These are phyloP conservation scores for Holotrichia oblita DNA, from an alignment of 1,140 invertebrate genomes.

Conservation along the genomic window DNA sequence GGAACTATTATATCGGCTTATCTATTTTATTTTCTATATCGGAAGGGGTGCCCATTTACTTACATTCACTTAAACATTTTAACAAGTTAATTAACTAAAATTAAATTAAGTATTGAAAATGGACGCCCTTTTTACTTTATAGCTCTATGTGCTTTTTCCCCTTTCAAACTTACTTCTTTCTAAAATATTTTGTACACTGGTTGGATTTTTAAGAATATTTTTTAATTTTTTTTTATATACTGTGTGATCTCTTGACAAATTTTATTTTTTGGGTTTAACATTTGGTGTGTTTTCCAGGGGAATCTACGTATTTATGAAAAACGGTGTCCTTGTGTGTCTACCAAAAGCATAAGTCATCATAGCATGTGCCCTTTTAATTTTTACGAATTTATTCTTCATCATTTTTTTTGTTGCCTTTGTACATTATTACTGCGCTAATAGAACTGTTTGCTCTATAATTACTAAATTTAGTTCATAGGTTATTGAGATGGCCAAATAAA, in stretches of 20 bases:
- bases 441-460: neutral
- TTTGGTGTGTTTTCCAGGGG: conserved; percentile 56
- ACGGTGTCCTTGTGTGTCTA: conserved; percentile 15
- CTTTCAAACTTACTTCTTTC: neutral
- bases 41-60: no score
- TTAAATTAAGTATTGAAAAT: neutral
- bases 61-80: no score
- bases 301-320: conserved; percentile 59
- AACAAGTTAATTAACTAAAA: no score
- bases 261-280: conserved; percentile 34
- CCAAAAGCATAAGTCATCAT: conserved; percentile 36
- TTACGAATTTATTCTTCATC: conserved; percentile 21
- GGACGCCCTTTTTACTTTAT: neutral
- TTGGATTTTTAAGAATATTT: neutral
- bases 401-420: conserved; percentile 12
- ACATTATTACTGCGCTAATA: conserved; percentile 8
- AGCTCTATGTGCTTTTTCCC: neutral
- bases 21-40: no score
- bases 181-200: neutral
- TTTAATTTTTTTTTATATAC: conserved; percentile 14
- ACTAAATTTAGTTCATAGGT: neutral
- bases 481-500: conserved; percentile 6
- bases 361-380: conserved; percentile 10
- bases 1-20: no score
- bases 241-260: conserved; percentile 8